Conservation (phyloP, 2,888 invertebrate species). For the Agrochola litura region DNA sequence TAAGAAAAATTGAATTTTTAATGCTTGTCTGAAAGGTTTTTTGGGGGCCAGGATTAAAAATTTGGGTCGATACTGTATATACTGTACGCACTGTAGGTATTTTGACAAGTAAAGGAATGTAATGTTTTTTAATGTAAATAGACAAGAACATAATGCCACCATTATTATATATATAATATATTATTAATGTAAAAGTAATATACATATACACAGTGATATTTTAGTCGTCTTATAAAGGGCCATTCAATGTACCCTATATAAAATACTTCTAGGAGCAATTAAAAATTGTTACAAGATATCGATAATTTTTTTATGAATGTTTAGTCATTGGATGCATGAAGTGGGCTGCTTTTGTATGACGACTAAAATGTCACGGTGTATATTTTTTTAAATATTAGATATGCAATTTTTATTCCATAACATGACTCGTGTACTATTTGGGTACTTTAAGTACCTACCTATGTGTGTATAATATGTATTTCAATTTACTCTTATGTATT, state of each 20-base stretch:
- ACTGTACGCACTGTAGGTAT: background rate
- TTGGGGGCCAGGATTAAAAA: background rate
- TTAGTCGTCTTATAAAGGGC: too few species aligned
- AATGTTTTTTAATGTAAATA: slow-evolving; percentile 13
- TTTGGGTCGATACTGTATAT: background rate
- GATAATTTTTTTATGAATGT: too few species aligned
- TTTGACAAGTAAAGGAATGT: slow-evolving; percentile 12
- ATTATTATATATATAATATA: background rate
- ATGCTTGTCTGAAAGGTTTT: background rate
- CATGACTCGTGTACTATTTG: background rate
- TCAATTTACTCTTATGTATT: background rate
- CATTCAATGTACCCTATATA: too few species aligned
- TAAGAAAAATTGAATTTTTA: background rate
- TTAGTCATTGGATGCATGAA: too few species aligned
- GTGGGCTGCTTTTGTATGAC: too few species aligned
- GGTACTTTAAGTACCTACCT: background rate
- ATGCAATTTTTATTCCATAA: background rate
- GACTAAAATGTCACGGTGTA: too few species aligned
- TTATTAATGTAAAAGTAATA: too few species aligned
- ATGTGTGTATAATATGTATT: background rate
- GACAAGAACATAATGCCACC: background rate
- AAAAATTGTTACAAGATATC: too few species aligned
- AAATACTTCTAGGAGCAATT: too few species aligned
- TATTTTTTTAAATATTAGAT: too few species aligned
- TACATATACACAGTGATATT: too few species aligned